Evolutionary conservation across 2,113 vertebrate genomes (phyloP).

Genomic region (Proterorhinus semilunaris): DNA sequence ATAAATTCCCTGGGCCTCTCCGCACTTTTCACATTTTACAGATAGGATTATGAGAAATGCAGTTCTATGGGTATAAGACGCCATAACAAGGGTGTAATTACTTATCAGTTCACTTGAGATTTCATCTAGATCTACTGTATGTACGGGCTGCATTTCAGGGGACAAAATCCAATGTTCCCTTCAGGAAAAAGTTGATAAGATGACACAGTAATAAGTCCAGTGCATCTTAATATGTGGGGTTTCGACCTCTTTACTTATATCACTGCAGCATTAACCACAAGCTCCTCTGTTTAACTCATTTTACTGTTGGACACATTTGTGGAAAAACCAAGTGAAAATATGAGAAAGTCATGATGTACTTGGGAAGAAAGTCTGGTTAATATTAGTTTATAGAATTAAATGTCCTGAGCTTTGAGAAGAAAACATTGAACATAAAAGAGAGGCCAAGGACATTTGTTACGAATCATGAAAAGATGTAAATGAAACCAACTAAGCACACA

Average conservation of each 20-base stretch:
- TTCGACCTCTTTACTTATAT: not conserved
- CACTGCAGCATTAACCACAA: not conserved
- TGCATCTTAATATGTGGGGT: constrained; percentile 46
- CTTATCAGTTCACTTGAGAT: constrained; percentile 60
- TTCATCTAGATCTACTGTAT: constrained; percentile 56
- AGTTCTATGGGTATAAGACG: constrained; percentile 43
- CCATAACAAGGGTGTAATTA: constrained; percentile 63
- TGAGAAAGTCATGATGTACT: too few species aligned
- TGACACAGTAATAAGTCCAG: constrained; percentile 58
- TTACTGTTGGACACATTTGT: not conserved
- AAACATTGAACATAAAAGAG: too few species aligned
- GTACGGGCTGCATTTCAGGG: constrained; percentile 61
- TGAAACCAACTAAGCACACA: too few species aligned
- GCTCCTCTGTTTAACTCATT: not conserved
- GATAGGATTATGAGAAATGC: constrained; percentile 49
- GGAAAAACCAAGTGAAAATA: not conserved
- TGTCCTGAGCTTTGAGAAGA: too few species aligned
- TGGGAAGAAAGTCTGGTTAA: too few species aligned
- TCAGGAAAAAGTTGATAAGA: constrained; percentile 52
- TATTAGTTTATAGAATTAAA: too few species aligned
- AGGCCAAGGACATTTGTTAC: too few species aligned
- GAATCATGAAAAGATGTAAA: too few species aligned
- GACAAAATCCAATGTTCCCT: constrained; percentile 61
- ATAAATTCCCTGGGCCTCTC: constrained; percentile 45
- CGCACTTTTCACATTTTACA: constrained; percentile 46